Evolutionary conservation across 2,888 invertebrate genomes (phyloP).

Genomic region (Lasioglossum villosulum): DNA sequence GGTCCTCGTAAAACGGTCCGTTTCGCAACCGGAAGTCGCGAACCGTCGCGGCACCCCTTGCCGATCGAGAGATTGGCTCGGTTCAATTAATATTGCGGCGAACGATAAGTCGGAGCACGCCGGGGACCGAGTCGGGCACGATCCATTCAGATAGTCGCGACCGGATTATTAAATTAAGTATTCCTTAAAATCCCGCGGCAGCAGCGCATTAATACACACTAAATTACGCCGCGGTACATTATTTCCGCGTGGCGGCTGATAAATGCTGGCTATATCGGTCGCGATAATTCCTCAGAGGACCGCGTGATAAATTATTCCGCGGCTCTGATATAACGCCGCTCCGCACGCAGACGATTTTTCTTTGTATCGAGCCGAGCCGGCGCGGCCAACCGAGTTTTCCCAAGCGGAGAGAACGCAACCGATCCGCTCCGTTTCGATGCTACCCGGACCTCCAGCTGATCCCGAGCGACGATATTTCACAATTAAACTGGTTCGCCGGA

Average conservation of each 20-base stretch:
- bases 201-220: slow-evolving; percentile 67
- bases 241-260: slow-evolving; percentile 62
- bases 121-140: slow-evolving; percentile 22
- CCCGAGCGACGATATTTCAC: slow-evolving; percentile 41
- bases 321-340: slow-evolving; percentile 64
- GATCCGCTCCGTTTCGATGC: not conserved
- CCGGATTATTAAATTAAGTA: slow-evolving; percentile 70
- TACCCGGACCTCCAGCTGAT: slow-evolving; percentile 6
- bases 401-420: not conserved
- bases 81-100: slow-evolving; percentile 52
- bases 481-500: slow-evolving; percentile 52
- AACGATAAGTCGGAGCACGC: slow-evolving; percentile 41
- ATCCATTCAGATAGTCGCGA: slow-evolving; percentile 36
- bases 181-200: slow-evolving; percentile 59
- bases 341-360: slow-evolving; percentile 66
- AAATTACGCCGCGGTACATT: slow-evolving; percentile 70
- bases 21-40: slow-evolving; percentile 29
- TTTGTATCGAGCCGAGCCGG: slow-evolving; percentile 20
- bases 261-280: slow-evolving; percentile 68
- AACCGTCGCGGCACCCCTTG: slow-evolving; percentile 13
- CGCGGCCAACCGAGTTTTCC: slow-evolving; percentile 26
- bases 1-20: not conserved
- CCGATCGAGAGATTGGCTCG: slow-evolving; percentile 23
- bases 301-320: slow-evolving; percentile 66
- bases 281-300: slow-evolving; percentile 66